These are phyloP conservation scores for Macrobrachium nipponense DNA, from an alignment of 1,140 invertebrate species.

Conservation along the genomic window DNA sequence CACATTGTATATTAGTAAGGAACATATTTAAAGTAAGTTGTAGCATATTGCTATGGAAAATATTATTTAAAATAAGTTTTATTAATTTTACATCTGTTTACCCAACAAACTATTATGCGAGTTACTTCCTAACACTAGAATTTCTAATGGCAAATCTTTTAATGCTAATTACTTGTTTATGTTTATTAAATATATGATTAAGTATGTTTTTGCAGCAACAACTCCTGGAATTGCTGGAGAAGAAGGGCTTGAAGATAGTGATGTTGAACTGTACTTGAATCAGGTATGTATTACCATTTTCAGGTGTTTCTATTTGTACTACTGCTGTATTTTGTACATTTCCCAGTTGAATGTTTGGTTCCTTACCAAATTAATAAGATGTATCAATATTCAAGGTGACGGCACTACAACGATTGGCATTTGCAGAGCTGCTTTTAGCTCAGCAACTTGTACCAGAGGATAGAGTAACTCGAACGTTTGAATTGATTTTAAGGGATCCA, in stretches of 20 bases:
- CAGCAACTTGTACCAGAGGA: conserved; percentile 85
- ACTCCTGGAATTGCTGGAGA: conserved; percentile 71
- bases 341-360: neutral
- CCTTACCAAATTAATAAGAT: neutral
- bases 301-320: neutral
- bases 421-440: conserved; percentile 86
- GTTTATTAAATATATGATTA: no score
- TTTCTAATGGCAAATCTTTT: no score
- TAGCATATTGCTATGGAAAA: no score
- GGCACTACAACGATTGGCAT: conserved; percentile 88
- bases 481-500: conserved; percentile 84
- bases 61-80: no score
- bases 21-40: no score
- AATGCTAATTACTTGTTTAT: no score
- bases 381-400: conserved; percentile 71
- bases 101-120: no score
- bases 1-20: no score
- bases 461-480: conserved; percentile 85
- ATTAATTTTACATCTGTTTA: no score
- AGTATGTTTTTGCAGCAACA: conserved; percentile 1
- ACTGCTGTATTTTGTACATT: neutral
- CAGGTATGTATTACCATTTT: conserved; percentile 44
- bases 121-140: no score
- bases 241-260: conserved; percentile 80
- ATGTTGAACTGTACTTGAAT: conserved; percentile 89